phyloP scores from a whole-genome alignment of 2,113 vertebrate genomes.

The Hassar affinis region DNA sequence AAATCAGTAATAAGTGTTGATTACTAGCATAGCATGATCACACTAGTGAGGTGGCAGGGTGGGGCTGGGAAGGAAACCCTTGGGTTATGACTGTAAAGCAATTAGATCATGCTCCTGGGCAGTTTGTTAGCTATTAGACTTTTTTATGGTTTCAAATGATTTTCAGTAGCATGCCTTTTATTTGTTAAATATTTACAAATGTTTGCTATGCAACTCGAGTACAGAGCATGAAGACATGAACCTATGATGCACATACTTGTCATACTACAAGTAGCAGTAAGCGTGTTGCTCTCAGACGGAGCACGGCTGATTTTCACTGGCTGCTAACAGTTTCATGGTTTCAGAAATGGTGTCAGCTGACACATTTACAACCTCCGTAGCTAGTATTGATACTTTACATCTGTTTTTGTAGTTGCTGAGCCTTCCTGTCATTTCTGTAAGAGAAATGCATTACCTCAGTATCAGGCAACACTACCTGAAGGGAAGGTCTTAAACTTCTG shows the following conservation, averaged over 20 bases:
- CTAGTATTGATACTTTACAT: constrained; percentile 17
- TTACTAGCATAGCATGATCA: not conserved
- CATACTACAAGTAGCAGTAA: not conserved
- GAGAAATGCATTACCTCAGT: constrained; percentile 92
- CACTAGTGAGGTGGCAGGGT: too few relatives aligned
- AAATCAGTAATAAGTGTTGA: not conserved
- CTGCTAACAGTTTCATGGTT: not conserved
- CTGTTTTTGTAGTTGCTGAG: constrained; percentile 79
- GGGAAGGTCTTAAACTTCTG: constrained; percentile 95
- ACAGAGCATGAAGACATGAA: too few relatives aligned
- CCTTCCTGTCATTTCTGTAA: constrained; percentile 98
- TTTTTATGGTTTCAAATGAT: not conserved
- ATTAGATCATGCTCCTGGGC: not conserved
- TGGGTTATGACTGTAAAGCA: not conserved
- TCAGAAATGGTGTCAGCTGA: constrained; percentile 17
- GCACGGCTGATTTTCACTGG: not conserved
- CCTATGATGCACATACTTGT: not conserved
- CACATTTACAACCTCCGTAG: not conserved
- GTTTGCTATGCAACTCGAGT: not conserved
- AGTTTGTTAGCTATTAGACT: not conserved
- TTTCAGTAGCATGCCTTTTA: not conserved
- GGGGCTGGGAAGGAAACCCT: not conserved
- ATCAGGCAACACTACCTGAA: constrained; percentile 95
- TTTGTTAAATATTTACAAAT: too few relatives aligned
- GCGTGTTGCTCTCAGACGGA: not conserved